phyloP scores from a whole-genome alignment of 2,888 invertebrate genomes.

The Iselma pallidipennis region DNA sequence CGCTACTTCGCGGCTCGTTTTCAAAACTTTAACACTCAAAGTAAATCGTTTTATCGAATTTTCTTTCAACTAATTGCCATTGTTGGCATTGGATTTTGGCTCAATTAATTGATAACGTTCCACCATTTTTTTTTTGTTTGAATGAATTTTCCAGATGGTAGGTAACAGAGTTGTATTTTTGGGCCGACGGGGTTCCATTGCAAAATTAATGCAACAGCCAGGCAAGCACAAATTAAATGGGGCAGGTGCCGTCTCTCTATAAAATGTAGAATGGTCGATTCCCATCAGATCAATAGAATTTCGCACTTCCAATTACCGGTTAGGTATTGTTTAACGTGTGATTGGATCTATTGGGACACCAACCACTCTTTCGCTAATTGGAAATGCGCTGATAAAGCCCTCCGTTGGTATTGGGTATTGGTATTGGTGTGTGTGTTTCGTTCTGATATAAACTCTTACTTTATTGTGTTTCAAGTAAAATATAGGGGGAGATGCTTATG shows the following conservation, averaged over 20 bases:
- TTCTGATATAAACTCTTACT: slow-evolving; percentile 18
- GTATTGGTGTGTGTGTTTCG: slow-evolving; percentile 13
- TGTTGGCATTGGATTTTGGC: neutral
- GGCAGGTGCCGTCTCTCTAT: neutral
- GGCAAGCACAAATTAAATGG: neutral
- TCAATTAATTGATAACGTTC: neutral
- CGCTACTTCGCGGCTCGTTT: too few species aligned
- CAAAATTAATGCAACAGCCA: neutral
- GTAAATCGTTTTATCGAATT: too few species aligned
- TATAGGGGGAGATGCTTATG: slow-evolving; percentile 21
- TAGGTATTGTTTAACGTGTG: slow-evolving; percentile 41
- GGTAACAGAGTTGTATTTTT: neutral
- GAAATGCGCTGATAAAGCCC: slow-evolving; percentile 39
- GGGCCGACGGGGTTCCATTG: neutral
- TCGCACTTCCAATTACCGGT: slow-evolving; percentile 40
- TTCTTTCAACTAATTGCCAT: too few species aligned
- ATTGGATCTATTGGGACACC: slow-evolving; percentile 40
- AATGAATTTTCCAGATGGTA: neutral
- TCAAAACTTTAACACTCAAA: too few species aligned
- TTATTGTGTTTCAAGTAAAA: slow-evolving; percentile 5
- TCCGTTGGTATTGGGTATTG: neutral
- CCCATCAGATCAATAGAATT: slow-evolving; percentile 27
- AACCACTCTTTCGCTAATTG: slow-evolving; percentile 42
- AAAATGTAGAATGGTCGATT: slow-evolving; percentile 21
- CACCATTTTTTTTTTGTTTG: too few species aligned